A percentile compares a stretch with the other conserved stretches of the same genome.
These are phyloP conservation scores for Chaetops frenatus DNA, from an alignment of 2,113 vertebrate genomes.

Conservation along the genomic window DNA sequence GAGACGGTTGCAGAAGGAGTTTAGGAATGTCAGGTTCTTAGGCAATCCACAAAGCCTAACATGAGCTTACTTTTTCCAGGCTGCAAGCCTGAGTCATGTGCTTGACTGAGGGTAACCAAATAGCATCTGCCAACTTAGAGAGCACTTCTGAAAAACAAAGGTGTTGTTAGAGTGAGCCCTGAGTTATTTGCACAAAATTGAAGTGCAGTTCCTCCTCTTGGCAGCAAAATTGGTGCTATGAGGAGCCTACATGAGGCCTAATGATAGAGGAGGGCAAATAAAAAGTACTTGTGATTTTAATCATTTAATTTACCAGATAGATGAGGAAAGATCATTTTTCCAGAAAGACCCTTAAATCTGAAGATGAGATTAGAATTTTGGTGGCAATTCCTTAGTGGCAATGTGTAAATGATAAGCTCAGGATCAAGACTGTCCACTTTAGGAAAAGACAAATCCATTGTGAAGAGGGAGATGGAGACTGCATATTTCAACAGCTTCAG, in stretches of 20 bases:
- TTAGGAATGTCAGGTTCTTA: slow-evolving; percentile 32
- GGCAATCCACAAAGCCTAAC: not conserved
- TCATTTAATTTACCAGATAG: not conserved
- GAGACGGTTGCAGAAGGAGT: not conserved
- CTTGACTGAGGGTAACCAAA: not conserved
- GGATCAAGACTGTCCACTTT: not conserved
- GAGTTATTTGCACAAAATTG: not conserved
- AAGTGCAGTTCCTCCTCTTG: not conserved
- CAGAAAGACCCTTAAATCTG: not conserved
- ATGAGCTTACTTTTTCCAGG: slow-evolving; percentile 52
- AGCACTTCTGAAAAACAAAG: slow-evolving; percentile 16
- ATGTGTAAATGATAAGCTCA: not conserved
- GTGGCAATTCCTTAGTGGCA: not conserved
- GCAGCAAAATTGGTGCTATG: not conserved
- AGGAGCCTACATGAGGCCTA: not conserved
- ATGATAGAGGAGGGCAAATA: not conserved
- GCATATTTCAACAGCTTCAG: not conserved
- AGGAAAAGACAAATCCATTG: not conserved
- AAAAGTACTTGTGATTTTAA: not conserved
- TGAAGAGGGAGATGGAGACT: not conserved
- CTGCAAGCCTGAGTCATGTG: slow-evolving; percentile 50
- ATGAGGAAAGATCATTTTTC: not conserved
- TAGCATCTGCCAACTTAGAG: not conserved
- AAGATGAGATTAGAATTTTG: not conserved
- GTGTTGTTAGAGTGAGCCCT: not conserved